Evolutionary conservation across 2,797 vertebrate species (phyloP), one percentile per base, ranked within the genome.

Genomic region (Choloepus didactylus): DNA sequence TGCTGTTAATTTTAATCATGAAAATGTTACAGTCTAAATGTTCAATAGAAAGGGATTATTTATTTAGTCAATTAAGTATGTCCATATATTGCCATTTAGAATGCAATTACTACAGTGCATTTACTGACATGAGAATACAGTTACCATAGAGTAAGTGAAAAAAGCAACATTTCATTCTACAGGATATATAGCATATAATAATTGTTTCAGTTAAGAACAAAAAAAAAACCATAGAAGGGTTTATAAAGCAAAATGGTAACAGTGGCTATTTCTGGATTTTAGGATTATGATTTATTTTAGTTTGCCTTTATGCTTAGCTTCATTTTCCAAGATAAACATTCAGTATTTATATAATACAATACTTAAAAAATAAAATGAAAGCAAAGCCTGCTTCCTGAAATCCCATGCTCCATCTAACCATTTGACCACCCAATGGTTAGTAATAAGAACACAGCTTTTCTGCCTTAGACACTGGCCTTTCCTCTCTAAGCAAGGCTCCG

Each of bases 151-250:
- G 38, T 81, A 41, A 67, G 16, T 79, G 69, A 81, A 67, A 85
- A 72, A 60, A 41, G 2, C 49, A 83, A n/a, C 35, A 19, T 56
- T 54, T n/a, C n/a, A 66, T 64, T 14, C 27, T 64, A 4, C 25
- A 64, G 29, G 18, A 69, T 73, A 38, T 67, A 38, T 27, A 75
- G 56, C 59, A 72, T 67, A 66, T 35, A 88, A 31, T 62, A 27
- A 38, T 67, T 82, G n/a, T 75, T 88, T 92, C 51, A 67, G 5
- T 83, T 77, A 54, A 86, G 54, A 76, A 79, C 66, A 90, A 81
- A 62, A 83, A 14, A 49, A 70, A 59, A 91, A 89, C 84, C 85
- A 27, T 76, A 14, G 38, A 70, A 66, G 29, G 64, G 0, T 21
- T 25, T 25, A 56, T 76, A 82, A 73, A 62, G 66, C 49, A 69